Base-by-base conservation (phyloP, 2,888 invertebrate species). In the Phyto melanocephala region DNA sequence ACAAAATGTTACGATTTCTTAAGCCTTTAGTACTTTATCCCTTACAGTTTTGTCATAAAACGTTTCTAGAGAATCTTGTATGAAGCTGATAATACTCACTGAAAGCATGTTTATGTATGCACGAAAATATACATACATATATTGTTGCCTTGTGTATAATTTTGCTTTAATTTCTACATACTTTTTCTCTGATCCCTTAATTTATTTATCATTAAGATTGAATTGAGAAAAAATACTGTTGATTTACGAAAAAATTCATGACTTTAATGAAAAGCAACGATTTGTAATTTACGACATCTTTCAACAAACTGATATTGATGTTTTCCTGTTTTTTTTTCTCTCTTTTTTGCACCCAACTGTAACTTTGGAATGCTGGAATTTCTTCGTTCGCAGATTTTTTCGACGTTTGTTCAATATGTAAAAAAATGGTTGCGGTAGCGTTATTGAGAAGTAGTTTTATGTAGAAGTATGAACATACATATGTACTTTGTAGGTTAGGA, bases 281-380 rank as follows among this genome's bases (percentile, higher is more conserved):
- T 82, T 82, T 82, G 82, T 72, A 82, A 79, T 82, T 82, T 79
- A 76, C 79, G 71, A 82, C 82, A 79, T 82, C 82, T 82, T 76
- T 82, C 82, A 82, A 62, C 75, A 17, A 47, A 54, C 35, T 60
- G 70, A 79, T 79, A 82, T 82, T 79, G 79, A 82, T 82, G 82
- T 76, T 82, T 82, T 82, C 79, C 82, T 79, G 79, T 76, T 60
- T 28, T 28, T 5, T 17, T 37, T 58, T 47, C n/a, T 20, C 35
- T 10, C 2, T 11, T 56, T 42, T 68, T 50, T 37, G 52, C 40
- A 20, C 52, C 1, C 15, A 17, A 50, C 20, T 42, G 45, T 56
- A 71, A 71, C 47, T 71, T 71, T 54, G 50, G 58, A 60, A 76
- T 76, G 52, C 45, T 54, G 28, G 45, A 70, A 70, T 80, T 65